Conservation (phyloP, 1,140 invertebrate genomes). For the Drosophila ironensis region DNA sequence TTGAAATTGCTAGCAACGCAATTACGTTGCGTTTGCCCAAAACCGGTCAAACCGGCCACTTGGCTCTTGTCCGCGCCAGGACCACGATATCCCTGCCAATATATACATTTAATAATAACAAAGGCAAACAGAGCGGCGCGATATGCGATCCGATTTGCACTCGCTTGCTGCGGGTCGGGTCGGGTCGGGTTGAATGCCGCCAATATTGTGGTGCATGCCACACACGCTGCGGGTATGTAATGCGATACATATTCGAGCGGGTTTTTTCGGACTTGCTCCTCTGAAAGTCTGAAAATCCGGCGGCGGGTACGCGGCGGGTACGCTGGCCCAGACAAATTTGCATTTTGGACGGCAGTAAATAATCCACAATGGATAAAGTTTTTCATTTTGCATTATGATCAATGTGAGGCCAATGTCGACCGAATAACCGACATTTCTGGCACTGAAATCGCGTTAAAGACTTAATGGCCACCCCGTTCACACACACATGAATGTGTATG, state of each 20-base stretch:
- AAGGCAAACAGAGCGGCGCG: constrained; percentile 58
- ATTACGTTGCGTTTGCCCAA: constrained; percentile 24
- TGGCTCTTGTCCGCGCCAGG: constrained; percentile 10
- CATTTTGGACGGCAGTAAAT: constrained; percentile 37
- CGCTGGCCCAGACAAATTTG: constrained; percentile 30
- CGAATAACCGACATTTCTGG: constrained; percentile 28
- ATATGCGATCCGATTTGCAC: constrained; percentile 52
- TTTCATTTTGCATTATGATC: constrained; percentile 43
- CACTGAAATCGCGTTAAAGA: constrained; percentile 28
- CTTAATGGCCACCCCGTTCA: constrained; percentile 1
- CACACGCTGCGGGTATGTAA: background rate
- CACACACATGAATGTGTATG: background rate
- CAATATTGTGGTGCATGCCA: background rate
- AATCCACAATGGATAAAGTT: constrained; percentile 41
- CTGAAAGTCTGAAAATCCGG: constrained; percentile 1
- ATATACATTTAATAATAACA: constrained; percentile 77
- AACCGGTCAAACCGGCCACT: constrained; percentile 27
- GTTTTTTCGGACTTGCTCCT: background rate
- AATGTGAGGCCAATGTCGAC: constrained; percentile 11
- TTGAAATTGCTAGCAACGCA: constrained; percentile 49
- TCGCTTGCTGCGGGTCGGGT: constrained; percentile 33
- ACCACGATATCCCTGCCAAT: constrained; percentile 35
- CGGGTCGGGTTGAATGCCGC: constrained; percentile 18
- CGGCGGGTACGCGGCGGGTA: too few relatives aligned
- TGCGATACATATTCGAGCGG: background rate